Conservation (phyloP, 2,113 vertebrate genomes). For the Procavia capensis region DNA sequence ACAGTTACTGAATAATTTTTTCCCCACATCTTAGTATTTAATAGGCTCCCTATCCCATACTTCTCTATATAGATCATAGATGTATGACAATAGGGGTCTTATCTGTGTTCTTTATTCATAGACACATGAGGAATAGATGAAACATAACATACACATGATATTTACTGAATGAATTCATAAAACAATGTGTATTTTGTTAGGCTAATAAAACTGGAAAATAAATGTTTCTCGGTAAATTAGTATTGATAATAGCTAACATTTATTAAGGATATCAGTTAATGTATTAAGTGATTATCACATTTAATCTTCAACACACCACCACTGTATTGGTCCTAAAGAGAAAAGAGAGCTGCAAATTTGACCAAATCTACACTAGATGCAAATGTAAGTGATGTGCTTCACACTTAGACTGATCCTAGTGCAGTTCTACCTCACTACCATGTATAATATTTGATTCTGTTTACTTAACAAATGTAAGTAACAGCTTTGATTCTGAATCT, state of each 20-base stretch:
- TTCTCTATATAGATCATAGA: background rate
- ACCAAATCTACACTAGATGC: background rate
- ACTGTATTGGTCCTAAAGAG: background rate
- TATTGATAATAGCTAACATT: background rate
- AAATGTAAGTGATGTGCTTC: background rate
- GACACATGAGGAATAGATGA: background rate
- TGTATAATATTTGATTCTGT: background rate
- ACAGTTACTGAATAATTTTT: background rate
- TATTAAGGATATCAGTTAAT: background rate
- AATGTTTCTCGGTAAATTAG: background rate
- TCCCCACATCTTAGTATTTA: background rate
- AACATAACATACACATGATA: background rate
- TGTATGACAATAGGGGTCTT: background rate
- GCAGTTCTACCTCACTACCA: background rate
- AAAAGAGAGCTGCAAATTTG: background rate
- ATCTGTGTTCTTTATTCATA: background rate
- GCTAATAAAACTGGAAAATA: background rate
- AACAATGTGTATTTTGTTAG: background rate
- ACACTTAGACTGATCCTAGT: background rate
- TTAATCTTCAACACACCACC: background rate
- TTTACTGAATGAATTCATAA: too few species aligned
- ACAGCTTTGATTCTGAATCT: background rate
- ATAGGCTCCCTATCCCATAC: background rate
- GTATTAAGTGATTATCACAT: background rate
- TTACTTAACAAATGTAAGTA: background rate